These are phyloP conservation scores for Hecatera dysodea DNA, from an alignment of 2,888 invertebrate species.

Conservation along the genomic window DNA sequence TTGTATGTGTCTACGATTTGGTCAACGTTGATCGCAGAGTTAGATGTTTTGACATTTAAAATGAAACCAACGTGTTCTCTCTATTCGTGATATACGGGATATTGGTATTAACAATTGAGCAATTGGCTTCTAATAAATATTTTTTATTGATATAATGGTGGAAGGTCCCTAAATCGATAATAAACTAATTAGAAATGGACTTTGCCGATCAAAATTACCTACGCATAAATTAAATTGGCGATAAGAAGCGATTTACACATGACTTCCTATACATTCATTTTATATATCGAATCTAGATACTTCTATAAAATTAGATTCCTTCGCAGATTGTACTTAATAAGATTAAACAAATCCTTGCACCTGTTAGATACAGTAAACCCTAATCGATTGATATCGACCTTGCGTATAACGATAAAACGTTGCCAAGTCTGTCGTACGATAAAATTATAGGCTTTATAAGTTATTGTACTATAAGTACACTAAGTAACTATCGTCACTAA, in stretches of 20 bases:
- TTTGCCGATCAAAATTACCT: not conserved
- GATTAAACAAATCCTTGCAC: constrained; percentile 41
- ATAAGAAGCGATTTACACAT: constrained; percentile 1
- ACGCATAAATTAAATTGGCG: not conserved
- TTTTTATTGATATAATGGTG: not conserved
- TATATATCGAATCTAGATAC: not conserved
- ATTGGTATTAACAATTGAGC: not conserved
- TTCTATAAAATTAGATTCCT: constrained; percentile 23
- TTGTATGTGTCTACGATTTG: not conserved
- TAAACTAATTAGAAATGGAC: not conserved
- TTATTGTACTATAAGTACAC: not conserved
- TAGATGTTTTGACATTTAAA: not conserved
- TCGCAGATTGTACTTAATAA: constrained; percentile 21
- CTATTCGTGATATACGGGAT: not conserved
- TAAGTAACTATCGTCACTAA: constrained; percentile 3
- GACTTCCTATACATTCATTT: constrained; percentile 16
- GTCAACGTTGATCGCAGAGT: not conserved
- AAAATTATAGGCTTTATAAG: not conserved
- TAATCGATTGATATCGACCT: constrained; percentile 38
- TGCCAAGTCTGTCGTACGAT: constrained; percentile 20
- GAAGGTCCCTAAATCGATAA: not conserved
- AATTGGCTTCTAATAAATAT: not conserved
- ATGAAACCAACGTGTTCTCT: not conserved
- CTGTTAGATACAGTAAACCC: constrained; percentile 38
- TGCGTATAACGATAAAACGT: constrained; percentile 25